Conservation (phyloP, 2,113 vertebrate species). For the Oreotragus oreotragus region DNA sequence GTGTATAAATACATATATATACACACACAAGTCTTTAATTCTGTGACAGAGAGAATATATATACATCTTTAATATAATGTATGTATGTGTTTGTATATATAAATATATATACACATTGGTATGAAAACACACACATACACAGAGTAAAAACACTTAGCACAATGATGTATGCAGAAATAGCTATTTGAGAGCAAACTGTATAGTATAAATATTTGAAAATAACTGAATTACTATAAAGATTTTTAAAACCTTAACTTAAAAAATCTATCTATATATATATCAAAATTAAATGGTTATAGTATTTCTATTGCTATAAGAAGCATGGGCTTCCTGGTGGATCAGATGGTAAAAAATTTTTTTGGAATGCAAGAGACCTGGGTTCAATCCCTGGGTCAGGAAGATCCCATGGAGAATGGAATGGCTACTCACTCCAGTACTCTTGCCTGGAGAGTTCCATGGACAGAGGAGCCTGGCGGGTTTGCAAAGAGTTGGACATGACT, state of each 20-base stretch:
- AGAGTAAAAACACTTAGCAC: neutral
- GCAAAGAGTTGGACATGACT: neutral
- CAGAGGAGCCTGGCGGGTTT: neutral
- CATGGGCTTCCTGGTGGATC: neutral
- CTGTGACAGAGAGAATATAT: neutral
- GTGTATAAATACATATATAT: neutral
- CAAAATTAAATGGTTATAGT: neutral
- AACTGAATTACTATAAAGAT: slow-evolving; percentile 11
- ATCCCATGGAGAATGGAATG: neutral
- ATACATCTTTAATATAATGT: neutral
- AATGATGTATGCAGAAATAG: neutral
- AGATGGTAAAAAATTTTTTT: neutral
- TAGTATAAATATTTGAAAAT: neutral
- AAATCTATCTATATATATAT: neutral
- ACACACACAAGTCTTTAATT: neutral
- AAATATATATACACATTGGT: neutral
- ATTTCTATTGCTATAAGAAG: neutral
- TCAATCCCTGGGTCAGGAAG: neutral
- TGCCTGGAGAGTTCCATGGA: neutral
- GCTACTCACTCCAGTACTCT: neutral
- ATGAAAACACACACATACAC: neutral
- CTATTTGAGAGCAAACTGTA: neutral
- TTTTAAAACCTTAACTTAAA: slow-evolving; percentile 3
- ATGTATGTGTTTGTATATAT: neutral
- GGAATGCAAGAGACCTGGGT: neutral